These are phyloP conservation scores for Calliopum simillimum DNA, from an alignment of 2,888 invertebrate genomes.

Conservation along the genomic window DNA sequence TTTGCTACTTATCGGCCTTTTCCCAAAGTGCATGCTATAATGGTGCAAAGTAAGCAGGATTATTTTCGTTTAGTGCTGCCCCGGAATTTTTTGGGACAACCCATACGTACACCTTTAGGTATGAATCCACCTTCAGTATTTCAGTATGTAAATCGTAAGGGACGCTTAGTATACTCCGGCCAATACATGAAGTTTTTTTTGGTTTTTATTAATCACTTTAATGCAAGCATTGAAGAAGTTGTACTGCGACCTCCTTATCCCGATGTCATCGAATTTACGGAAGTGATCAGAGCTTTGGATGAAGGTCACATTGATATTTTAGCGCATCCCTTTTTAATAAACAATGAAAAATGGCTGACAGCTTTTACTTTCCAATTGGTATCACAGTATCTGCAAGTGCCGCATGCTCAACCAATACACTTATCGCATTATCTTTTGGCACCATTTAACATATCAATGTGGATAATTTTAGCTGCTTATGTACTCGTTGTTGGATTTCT, in stretches of 20 bases:
- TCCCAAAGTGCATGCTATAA: too few species aligned
- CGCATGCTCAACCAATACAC: neutral
- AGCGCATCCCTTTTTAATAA: slow-evolving; percentile 1
- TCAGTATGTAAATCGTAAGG: too few species aligned
- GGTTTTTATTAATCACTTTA: slow-evolving; percentile 30
- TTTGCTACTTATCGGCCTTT: too few species aligned
- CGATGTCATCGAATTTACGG: neutral
- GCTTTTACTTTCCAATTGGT: too few species aligned
- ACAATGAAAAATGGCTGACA: slow-evolving; percentile 34
- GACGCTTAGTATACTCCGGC: slow-evolving; percentile 30
- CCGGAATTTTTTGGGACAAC: too few species aligned
- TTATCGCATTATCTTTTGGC: neutral
- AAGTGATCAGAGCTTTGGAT: slow-evolving; percentile 23
- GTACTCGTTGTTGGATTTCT: too few species aligned
- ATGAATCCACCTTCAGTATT: too few species aligned
- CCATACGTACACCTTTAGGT: too few species aligned
- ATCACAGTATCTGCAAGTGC: slow-evolving; percentile 22
- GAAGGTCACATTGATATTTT: slow-evolving; percentile 30
- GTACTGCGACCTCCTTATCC: slow-evolving; percentile 37
- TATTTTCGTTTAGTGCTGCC: too few species aligned
- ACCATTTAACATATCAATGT: neutral
- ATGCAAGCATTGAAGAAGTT: too few species aligned
- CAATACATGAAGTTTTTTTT: slow-evolving; percentile 28
- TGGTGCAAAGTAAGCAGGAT: too few species aligned
- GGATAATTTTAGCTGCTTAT: too few species aligned